Base-by-base conservation (phyloP, 2,888 invertebrate species). In the Agrotis clavis region DNA sequence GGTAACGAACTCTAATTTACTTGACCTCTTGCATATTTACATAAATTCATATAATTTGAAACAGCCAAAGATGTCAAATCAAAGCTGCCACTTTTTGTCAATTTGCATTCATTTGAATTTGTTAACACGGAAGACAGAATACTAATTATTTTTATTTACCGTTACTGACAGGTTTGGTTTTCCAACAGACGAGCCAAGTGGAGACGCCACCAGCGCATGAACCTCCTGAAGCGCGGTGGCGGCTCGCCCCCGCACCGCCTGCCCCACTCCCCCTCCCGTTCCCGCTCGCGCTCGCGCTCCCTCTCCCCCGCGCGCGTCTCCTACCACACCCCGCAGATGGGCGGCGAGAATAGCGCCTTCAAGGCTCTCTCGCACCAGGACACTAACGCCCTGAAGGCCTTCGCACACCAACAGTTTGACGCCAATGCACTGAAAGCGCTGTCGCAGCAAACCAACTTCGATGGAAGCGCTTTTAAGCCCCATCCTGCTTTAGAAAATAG, bases 161-260 rank as follows among this genome's bases (percentile, higher is more conserved):
- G 97, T 97, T 97, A 97, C 97, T 98, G 98, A 98, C 98, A 99
- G 99, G 99, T 99, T 98, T 99, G 99, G 99, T 99, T 99, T 98
- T 99, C 99, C 97, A 99, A 99, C 98, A 98, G 99, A 98, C 98
- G 99, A 97, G 99, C 99, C 97, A 99, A 99, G 97, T 99, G 99
- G 99, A 98, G 99, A 96, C 98, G 99, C 93, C 99, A 99, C 96
- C 99, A 99, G 96, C 98, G 99, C 95, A 98, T 99, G 98, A 98
- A 98, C 96, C 97, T 98, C 91, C 97, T 98, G 96, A 98, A 98
- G 96, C 98, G 98, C 91, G 97, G 98, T 92, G 98, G 98, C 91
- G 97, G 97, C 90, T 97, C 97, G 90, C 97, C 97, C 96, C 97
- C 93, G 96, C 96, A 93, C 95, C 95, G 94, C 93, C 92, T 93